These are phyloP conservation scores for Drosophila pseudoananassae DNA, from an alignment of 1,140 invertebrate genomes.

Conservation along the genomic window DNA sequence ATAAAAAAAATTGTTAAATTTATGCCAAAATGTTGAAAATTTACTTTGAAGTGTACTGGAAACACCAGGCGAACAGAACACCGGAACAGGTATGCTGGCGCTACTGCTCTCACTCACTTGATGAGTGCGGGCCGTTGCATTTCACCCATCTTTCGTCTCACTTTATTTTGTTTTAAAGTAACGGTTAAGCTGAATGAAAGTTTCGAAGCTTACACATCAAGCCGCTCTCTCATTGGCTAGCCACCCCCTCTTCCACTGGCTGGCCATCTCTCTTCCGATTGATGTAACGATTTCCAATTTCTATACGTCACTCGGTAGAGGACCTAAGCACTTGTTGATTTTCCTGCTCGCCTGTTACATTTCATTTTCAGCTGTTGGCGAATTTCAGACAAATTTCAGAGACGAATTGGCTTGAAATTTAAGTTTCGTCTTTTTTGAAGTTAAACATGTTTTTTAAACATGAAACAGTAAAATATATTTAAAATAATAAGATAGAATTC, in stretches of 20 bases:
- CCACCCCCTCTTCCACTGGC: too few relatives aligned
- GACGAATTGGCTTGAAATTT: too few relatives aligned
- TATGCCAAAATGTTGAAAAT: neutral
- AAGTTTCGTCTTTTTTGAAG: too few relatives aligned
- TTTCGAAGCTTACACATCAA: neutral
- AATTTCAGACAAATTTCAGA: neutral
- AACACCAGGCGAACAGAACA: neutral
- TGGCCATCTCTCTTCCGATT: neutral
- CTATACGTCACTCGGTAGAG: neutral
- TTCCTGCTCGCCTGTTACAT: neutral
- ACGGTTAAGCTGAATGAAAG: neutral
- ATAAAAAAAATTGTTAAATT: neutral
- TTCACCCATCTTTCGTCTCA: neutral
- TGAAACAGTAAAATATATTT: too few relatives aligned
- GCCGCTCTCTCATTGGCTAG: neutral
- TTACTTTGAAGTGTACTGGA: neutral
- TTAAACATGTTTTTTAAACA: too few relatives aligned
- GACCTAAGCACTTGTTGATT: neutral
- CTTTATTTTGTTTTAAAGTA: neutral
- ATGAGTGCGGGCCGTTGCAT: neutral
- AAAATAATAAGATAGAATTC: too few relatives aligned
- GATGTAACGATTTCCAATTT: neutral
- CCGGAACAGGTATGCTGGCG: neutral
- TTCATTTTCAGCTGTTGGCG: neutral
- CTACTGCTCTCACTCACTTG: neutral